Conservation (phyloP, 2,113 vertebrate genomes). For the Pollachius pollachius region DNA sequence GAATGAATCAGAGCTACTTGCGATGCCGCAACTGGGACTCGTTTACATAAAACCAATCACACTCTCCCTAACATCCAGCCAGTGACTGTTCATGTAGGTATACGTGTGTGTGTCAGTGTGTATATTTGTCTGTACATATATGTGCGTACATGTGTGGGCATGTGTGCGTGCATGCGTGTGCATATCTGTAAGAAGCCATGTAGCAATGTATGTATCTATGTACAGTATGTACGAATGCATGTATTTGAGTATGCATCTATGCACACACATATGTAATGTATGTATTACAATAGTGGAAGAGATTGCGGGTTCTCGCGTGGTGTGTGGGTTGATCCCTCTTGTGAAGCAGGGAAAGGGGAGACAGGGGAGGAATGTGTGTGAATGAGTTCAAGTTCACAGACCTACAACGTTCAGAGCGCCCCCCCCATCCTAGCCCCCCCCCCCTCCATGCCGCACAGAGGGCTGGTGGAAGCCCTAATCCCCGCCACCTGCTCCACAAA, state of each 20-base stretch:
- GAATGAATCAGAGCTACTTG: too few relatives aligned
- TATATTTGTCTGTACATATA: background rate
- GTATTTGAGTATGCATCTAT: background rate
- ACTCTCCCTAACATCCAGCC: too few relatives aligned
- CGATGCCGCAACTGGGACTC: too few relatives aligned
- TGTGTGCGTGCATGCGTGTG: too few relatives aligned
- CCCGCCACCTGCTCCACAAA: slow-evolving; percentile 69
- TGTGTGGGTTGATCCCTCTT: too few relatives aligned
- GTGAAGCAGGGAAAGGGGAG: background rate
- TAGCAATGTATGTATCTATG: too few relatives aligned
- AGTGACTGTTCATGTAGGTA: background rate
- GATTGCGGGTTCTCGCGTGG: too few relatives aligned
- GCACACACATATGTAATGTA: background rate
- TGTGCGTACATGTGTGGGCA: background rate
- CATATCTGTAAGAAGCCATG: too few relatives aligned
- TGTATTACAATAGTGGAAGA: background rate
- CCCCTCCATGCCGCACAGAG: background rate
- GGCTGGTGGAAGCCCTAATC: slow-evolving; percentile 38
- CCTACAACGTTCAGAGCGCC: background rate
- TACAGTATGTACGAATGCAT: background rate
- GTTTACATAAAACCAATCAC: too few relatives aligned
- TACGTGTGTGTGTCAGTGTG: background rate
- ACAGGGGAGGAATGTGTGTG: slow-evolving; percentile 18
- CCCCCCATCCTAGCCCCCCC: background rate
- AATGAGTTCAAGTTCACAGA: slow-evolving; percentile 49